Base-by-base conservation (phyloP, 2,888 invertebrate species). In the Meloe dianella region DNA sequence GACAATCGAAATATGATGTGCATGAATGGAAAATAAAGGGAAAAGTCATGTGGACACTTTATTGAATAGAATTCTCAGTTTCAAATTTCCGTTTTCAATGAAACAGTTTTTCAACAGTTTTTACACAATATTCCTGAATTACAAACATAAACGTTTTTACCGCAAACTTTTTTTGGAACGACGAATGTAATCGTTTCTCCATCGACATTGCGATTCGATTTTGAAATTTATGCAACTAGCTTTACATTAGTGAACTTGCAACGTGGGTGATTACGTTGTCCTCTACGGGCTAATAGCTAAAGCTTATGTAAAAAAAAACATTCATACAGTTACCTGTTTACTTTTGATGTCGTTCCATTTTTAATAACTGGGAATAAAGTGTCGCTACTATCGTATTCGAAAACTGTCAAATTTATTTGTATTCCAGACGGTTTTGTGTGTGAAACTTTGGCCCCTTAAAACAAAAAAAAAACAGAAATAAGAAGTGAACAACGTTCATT, bases 371-470 rank as follows among this genome's bases (percentile, higher is more conserved):
- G 54, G n/a, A n/a, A 27, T 54, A 54, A 22, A n/a, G 8, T 51
- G 54, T 24, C 54, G n/a, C 54, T 27, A 54, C 14, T 27, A 27
- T 24, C 54, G 24, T n/a, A 12, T 2, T 22, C 1, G 12, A 1
- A 27, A 54, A n/a, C 54, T 54, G 54, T 54, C 54, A 54, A 54
- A 54, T 27, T 54, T n/a, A 54, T 54, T 54, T 27, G 54, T 54
- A 54, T 54, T 27, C 54, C 14, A 24, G 12, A 27, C 27, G 27
- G 54, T 54, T 24, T 54, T 24, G 12, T 27, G 54, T 24, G 27
- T 54, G 27, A 54, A 54, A 54, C n/a, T 54, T 54, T 54, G 6
- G 24, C 24, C 10, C 24, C n/a, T n/a, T n/a, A n/a, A n/a, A n/a
- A 54, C 7, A 10, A 54, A 54, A n/a, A 6, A 7, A 1, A 7